phyloP scores from a whole-genome alignment of 2,888 invertebrate genomes.

The Sceliomorpha sp. region DNA sequence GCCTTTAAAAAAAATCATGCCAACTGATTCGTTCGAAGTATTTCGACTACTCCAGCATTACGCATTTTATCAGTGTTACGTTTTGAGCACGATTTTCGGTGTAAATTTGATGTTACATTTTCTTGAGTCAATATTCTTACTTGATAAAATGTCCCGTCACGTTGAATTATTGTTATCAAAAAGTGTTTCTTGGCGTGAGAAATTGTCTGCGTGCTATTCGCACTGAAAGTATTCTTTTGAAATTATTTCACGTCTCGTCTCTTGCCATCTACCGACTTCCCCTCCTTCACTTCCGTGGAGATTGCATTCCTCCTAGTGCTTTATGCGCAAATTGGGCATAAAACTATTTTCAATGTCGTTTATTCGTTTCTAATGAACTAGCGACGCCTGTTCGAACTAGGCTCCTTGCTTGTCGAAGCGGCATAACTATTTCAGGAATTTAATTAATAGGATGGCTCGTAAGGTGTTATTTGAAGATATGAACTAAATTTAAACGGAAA shows the following conservation, averaged over 20 bases:
- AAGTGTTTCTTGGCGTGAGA: slow-evolving; percentile 12
- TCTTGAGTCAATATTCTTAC: slow-evolving; percentile 4
- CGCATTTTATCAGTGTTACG: too few relatives aligned
- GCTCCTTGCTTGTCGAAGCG: slow-evolving; percentile 45
- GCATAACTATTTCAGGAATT: slow-evolving; percentile 69
- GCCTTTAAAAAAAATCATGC: too few relatives aligned
- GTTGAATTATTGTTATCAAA: slow-evolving; percentile 15
- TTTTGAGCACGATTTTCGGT: not conserved
- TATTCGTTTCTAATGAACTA: slow-evolving; percentile 67
- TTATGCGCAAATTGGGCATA: slow-evolving; percentile 64
- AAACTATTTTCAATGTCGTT: slow-evolving; percentile 69
- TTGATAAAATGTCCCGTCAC: slow-evolving; percentile 10
- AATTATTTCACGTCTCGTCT: slow-evolving; percentile 24
- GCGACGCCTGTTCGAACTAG: slow-evolving; percentile 51
- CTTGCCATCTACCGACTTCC: slow-evolving; percentile 16
- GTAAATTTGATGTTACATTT: slow-evolving; percentile 1
- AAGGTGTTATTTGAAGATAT: slow-evolving; percentile 74
- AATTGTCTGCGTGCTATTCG: slow-evolving; percentile 17
- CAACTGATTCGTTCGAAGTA: too few relatives aligned
- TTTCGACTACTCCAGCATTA: too few relatives aligned
- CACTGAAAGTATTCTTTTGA: slow-evolving; percentile 28
- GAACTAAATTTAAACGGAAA: slow-evolving; percentile 75
- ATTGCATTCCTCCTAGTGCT: slow-evolving; percentile 58
- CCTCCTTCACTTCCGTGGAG: slow-evolving; percentile 41
- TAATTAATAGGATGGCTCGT: slow-evolving; percentile 74